These are phyloP conservation scores for Cephalopterus ornatus DNA, from an alignment of 2,113 vertebrate species.

Conservation along the genomic window DNA sequence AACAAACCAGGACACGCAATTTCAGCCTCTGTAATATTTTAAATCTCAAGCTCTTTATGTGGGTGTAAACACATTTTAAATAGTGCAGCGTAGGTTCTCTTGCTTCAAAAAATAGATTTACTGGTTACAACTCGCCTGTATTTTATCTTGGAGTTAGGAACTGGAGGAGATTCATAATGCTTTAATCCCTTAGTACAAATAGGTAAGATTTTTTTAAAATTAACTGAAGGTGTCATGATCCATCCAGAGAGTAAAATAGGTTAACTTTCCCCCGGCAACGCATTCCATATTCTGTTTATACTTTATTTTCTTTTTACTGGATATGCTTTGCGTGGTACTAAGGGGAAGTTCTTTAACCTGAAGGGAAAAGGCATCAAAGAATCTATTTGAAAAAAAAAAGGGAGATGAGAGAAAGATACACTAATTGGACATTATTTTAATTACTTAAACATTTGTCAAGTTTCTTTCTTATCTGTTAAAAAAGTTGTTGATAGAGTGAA, in stretches of 20 bases:
- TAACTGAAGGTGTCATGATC: neutral
- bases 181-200: neutral
- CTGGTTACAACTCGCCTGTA: neutral
- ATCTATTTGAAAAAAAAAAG: neutral
- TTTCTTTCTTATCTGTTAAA: neutral
- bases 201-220: neutral
- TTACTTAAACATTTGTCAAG: neutral
- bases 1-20: neutral
- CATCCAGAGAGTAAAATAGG: neutral
- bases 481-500: neutral
- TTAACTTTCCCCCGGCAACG: neutral
- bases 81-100: neutral
- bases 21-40: neutral
- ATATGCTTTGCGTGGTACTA: neutral
- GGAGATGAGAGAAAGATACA: neutral
- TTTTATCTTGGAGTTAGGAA: neutral
- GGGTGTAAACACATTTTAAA: neutral
- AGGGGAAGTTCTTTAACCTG: conserved; percentile 5
- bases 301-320: neutral
- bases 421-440: conserved; percentile 25
- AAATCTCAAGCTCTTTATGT: neutral
- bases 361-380: conserved; percentile 19
- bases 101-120: neutral
- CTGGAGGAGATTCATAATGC: neutral
- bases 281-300: conserved; percentile 38